Base-by-base conservation (phyloP, 1,140 invertebrate species). In the Dinoponera quadriceps region DNA sequence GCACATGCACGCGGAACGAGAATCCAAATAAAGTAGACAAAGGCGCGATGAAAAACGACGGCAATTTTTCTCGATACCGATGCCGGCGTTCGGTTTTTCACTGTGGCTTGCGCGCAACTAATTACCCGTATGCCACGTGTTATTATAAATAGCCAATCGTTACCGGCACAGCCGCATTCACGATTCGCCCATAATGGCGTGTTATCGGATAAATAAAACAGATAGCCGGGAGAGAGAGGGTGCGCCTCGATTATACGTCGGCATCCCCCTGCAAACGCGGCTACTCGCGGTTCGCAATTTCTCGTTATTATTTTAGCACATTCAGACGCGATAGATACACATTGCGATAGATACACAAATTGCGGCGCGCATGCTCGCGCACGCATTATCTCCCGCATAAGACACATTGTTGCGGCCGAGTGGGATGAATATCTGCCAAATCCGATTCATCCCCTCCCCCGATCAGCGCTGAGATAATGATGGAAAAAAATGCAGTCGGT, bases 91-190 rank as follows among this genome's bases (percentile, higher is more conserved):
- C 87, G 86, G 78, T 88, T 88, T 88, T 88, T 88, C 86, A 85
- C 86, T 66, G 83, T 51, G 87, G 89, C 83, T 92, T 90, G 92
- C 90, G 91, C 91, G 91, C 90, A 93, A 91, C 93, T 94, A 94
- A 94, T 94, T 94, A 94, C 92, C 93, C 91, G 91, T 93, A 92
- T 92, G 90, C 92, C 93, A 91, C 92, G 91, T 93, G 92, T 93
- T 92, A 94, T 94, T 94, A 94, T 94, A 94, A 94, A 94, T 94
- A 94, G 93, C 93, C 93, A 93, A 93, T 94, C 92, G 94, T 94
- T 94, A 93, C 87, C 87, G 91, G 90, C 90, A 90, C 90, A 91
- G 91, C 92, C 92, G 92, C 91, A 91, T 90, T 91, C 91, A 89
- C 90, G 91, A 91, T 93, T 89, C 87, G 92, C 91, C 91, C 91